Evolutionary conservation across 2,888 invertebrate genomes (phyloP).

Genomic region (Quadriops clusia): DNA sequence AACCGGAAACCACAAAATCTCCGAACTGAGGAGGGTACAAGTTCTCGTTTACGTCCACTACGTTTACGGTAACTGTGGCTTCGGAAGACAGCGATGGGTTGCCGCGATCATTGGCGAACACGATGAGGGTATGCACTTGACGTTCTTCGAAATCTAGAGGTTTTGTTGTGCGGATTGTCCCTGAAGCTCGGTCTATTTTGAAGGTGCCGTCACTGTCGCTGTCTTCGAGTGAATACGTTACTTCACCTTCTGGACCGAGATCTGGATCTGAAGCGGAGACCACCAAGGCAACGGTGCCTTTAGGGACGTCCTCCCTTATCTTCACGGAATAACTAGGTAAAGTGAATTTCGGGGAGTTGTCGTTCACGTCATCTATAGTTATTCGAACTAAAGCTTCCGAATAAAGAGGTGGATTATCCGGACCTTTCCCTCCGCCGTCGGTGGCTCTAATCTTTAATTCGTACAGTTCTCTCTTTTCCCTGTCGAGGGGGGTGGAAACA

Average conservation of each 20-base stretch:
- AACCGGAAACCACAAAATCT: conserved; percentile 64
- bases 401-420: conserved; percentile 48
- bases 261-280: conserved; percentile 79
- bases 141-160: conserved; percentile 79
- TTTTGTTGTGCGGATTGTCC: conserved; percentile 69
- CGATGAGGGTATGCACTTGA: conserved; percentile 78
- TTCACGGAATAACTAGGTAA: conserved; percentile 64
- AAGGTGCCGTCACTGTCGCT: conserved; percentile 59
- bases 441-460: conserved; percentile 67
- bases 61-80: conserved; percentile 71
- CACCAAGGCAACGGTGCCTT: conserved; percentile 75
- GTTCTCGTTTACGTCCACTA: conserved; percentile 93
- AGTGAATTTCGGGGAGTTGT: conserved; percentile 74
- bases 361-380: conserved; percentile 81
- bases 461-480: conserved; percentile 73
- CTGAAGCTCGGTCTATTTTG: conserved; percentile 72
- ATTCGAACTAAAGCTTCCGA: conserved; percentile 76
- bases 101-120: conserved; percentile 77
- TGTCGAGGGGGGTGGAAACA: conserved; percentile 67
- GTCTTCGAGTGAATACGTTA: conserved; percentile 69
- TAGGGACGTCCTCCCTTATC: conserved; percentile 82
- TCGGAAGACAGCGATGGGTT: conserved; percentile 68
- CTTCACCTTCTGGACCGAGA: conserved; percentile 66
- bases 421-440: conserved; percentile 53
- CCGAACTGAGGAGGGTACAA: conserved; percentile 69